Percentiles rank a stretch among this genome's conserved stretches.
These are phyloP conservation scores for Taenioides sp. DNA, from an alignment of 2,797 vertebrate genomes.

Conservation along the genomic window DNA sequence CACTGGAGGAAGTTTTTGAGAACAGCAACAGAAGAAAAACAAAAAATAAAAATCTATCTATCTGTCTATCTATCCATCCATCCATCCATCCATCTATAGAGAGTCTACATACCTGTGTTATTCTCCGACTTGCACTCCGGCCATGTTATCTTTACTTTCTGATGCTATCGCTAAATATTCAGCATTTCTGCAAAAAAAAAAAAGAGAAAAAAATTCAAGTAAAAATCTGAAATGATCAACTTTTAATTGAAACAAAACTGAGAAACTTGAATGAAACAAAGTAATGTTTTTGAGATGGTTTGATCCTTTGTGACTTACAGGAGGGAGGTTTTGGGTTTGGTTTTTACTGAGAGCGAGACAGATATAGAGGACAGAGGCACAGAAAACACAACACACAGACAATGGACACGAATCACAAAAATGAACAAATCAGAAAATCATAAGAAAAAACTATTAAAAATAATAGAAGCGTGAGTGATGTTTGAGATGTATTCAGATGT, in stretches of 20 bases:
- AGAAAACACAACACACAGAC: conserved; percentile 44
- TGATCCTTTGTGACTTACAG: conserved; percentile 53
- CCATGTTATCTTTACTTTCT: conserved; percentile 92
- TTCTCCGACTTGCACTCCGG: conserved; percentile 89
- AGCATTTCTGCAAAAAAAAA: conserved; percentile 72
- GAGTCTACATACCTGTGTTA: conserved; percentile 74
- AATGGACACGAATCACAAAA: conserved; percentile 29
- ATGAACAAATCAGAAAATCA: not conserved
- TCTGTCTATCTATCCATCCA: too few species aligned
- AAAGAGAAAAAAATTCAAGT: not conserved
- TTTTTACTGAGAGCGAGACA: conserved; percentile 58
- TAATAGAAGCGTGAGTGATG: not conserved
- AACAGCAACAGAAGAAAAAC: too few species aligned
- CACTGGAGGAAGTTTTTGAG: too few species aligned
- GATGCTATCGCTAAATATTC: conserved; percentile 92
- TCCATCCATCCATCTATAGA: too few species aligned
- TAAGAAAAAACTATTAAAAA: not conserved
- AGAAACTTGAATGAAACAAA: conserved; percentile 16
- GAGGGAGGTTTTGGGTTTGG: conserved; percentile 61
- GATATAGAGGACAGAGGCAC: conserved; percentile 52
- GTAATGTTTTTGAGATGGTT: conserved; percentile 15
- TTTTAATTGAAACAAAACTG: not conserved
- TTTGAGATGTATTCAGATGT: not conserved
- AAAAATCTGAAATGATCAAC: not conserved
- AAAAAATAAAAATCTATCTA: too few species aligned